Evolutionary conservation across 2,113 vertebrate species (phyloP), one percentile per base, ranked within the genome.

Genomic region (Sterrhoptilus dennistouni): DNA sequence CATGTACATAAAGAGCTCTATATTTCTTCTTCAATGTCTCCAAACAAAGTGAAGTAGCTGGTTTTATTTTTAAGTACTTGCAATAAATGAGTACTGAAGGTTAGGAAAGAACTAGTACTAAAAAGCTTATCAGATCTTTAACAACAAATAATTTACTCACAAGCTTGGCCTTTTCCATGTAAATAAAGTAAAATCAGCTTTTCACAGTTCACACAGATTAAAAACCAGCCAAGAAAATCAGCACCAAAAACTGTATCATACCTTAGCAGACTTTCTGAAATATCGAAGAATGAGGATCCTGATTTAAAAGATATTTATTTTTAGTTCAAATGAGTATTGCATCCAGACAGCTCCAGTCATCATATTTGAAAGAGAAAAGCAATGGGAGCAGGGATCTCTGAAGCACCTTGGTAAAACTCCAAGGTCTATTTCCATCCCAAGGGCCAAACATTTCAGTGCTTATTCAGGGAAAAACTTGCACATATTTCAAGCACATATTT

Each of bases 291-390:
- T 7, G 13, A 90, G 83, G 52, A 72, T 47, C 22, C 18, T 45
- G 6, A 40, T 90, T 86, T 47, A 71, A 91, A 75, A 91, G 3
- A 60, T 33, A 82, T 1, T 64, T 87, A 44, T 49, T 94, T 89
- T 82, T 59, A 89, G 61, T 87, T 89, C 29, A 82, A 71, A 87
- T 52, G 49, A 84, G 60, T 49, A 71, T 57, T 1, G 1, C 57
- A 64, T 40, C 38, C 69, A 91, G 61, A 83, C 44, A 94, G 61
- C 24, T 72, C 40, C 33, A 82, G 47, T 68, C 60, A 88, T 61
- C 61, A 14, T 40, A 68, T 78, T 47, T 78, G 72, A 87, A 91
- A 95, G 69, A 87, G 59, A 92, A 93, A 87, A 92, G 40, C 42
- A 93, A 52, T 35, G 13, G n/a, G 28, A 94, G 64, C 28, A 84